Percentiles rank a stretch among this genome's conserved stretches.
phyloP scores from a whole-genome alignment of 2,113 vertebrate genomes.

The Ptyas mucosa region DNA sequence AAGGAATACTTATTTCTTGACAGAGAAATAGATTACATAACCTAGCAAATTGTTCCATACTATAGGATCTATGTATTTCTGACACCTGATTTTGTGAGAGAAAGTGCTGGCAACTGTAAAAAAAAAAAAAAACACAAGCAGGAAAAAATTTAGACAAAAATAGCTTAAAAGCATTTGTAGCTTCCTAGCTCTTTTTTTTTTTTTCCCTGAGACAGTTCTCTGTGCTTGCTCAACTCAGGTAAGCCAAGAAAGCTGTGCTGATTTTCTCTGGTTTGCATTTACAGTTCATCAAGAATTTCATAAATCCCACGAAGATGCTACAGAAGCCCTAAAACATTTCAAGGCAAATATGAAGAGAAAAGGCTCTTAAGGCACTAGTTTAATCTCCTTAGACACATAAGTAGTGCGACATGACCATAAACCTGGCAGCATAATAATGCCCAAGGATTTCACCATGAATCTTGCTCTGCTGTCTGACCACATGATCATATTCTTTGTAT shows the following conservation, averaged over 20 bases:
- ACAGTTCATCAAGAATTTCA: background rate
- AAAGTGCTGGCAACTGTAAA: background rate
- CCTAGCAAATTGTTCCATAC: background rate
- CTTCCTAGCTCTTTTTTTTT: background rate
- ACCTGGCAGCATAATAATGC: background rate
- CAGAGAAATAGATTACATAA: background rate
- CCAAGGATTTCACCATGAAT: background rate
- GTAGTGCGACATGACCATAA: background rate
- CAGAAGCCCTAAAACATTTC: background rate
- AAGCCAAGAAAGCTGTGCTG: background rate
- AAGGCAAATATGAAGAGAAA: background rate
- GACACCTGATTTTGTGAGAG: background rate
- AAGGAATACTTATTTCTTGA: fast-evolving
- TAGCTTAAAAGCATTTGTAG: background rate
- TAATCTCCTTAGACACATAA: background rate
- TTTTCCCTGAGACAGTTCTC: background rate
- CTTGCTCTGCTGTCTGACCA: background rate
- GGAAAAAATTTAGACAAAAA: background rate
- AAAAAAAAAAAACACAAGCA: background rate
- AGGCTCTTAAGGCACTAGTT: background rate
- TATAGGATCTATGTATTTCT: background rate
- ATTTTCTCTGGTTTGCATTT: background rate
- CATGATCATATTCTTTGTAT: background rate
- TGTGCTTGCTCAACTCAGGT: background rate
- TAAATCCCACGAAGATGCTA: background rate